These are phyloP conservation scores for Struthio camelus DNA, from an alignment of 2,113 vertebrate genomes.

Conservation along the genomic window DNA sequence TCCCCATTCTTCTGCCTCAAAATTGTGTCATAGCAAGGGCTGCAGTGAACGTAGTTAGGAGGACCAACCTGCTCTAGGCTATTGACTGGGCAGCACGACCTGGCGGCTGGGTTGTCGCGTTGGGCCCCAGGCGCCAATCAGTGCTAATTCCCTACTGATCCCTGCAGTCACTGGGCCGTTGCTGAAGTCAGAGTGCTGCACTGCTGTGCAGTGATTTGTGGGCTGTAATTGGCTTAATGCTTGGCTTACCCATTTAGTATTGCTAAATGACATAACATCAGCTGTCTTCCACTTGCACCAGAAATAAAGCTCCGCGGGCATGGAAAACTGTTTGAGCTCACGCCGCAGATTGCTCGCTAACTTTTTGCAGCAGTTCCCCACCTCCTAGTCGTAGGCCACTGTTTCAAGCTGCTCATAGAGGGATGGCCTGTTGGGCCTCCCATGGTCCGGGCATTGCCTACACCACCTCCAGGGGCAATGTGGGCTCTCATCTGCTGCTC, in stretches of 20 bases:
- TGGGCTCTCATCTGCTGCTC: neutral
- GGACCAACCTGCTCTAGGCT: neutral
- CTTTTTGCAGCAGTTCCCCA: rapidly evolving
- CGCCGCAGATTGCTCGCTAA: rapidly evolving
- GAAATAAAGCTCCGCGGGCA: neutral
- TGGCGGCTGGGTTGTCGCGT: neutral
- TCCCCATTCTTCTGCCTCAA: no score
- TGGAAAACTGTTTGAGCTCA: neutral
- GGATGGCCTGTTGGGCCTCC: neutral
- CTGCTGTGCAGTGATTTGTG: slow-evolving; percentile 9
- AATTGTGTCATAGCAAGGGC: neutral
- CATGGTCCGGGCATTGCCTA: rapidly evolving
- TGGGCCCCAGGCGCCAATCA: neutral
- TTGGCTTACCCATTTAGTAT: slow-evolving; percentile 7
- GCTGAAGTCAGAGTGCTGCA: neutral
- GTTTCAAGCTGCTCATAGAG: neutral
- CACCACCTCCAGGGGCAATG: neutral
- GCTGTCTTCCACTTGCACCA: neutral
- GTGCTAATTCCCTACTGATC: neutral
- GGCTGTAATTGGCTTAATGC: slow-evolving; percentile 54
- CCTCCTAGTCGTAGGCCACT: rapidly evolving
- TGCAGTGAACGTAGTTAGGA: neutral
- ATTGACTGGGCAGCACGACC: neutral
- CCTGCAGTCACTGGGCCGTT: neutral
- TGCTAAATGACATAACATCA: neutral